phyloP scores from a whole-genome alignment of 2,113 vertebrate species.

The Sorex araneus region DNA sequence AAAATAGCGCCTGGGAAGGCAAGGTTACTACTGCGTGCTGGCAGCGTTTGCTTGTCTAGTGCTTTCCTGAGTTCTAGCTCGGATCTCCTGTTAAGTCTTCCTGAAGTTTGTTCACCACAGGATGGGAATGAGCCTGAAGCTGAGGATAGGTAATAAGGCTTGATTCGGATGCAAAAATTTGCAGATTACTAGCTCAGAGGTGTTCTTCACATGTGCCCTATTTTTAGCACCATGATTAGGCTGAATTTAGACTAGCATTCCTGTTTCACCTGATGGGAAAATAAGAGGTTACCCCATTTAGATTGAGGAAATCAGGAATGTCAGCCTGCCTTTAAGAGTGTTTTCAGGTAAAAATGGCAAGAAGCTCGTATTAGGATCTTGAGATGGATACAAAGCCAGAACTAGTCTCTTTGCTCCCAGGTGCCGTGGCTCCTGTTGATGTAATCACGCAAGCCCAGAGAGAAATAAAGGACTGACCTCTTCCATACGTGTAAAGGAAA shows the following conservation, averaged over 20 bases:
- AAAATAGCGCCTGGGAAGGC: not conserved
- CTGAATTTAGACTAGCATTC: conserved; percentile 62
- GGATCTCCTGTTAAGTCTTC: not conserved
- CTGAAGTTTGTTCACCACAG: not conserved
- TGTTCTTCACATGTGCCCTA: conserved; percentile 15
- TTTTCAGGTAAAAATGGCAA: conserved; percentile 56
- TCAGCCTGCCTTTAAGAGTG: conserved; percentile 15
- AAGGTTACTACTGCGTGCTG: not conserved
- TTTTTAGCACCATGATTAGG: conserved; percentile 51
- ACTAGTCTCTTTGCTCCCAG: not conserved
- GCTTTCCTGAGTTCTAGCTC: conserved; percentile 33
- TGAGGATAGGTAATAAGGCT: not conserved
- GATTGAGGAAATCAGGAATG: conserved; percentile 20
- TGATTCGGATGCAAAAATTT: conserved; percentile 15
- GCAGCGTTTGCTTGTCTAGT: not conserved
- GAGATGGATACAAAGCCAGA: not conserved
- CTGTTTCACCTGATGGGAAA: conserved; percentile 64
- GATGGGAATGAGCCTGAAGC: not conserved
- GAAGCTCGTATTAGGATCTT: not conserved
- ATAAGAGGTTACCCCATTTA: conserved; percentile 50
- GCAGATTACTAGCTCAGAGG: not conserved
- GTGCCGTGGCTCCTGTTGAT: not conserved
- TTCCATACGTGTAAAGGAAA: not conserved
- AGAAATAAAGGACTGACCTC: not conserved
- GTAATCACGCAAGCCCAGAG: not conserved